Conservation (phyloP, 2,113 vertebrate genomes). For the Microcebus griseorufus region DNA sequence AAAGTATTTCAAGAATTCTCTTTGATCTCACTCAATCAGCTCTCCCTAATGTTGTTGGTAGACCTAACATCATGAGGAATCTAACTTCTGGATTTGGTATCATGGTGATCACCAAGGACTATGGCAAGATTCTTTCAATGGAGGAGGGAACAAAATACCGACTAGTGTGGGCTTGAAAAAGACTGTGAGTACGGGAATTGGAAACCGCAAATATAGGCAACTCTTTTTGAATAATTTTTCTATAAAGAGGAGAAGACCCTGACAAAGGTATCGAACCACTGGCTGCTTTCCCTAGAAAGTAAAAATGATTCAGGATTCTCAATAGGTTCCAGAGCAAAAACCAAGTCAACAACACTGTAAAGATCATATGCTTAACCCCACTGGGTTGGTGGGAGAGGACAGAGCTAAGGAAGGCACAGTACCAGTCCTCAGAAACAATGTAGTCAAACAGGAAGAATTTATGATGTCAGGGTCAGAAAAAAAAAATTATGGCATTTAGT, state of each 20-base stretch:
- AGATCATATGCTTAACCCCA: not conserved
- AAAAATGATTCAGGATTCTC: not conserved
- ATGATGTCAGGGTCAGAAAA: not conserved
- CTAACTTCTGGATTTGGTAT: not conserved
- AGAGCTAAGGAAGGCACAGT: not conserved
- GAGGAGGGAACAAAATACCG: not conserved
- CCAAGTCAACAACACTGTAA: not conserved
- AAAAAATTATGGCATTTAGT: not conserved
- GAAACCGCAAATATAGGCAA: not conserved
- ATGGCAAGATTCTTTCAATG: not conserved
- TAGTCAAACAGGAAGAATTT: not conserved
- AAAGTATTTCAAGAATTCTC: not conserved
- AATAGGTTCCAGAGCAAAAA: not conserved
- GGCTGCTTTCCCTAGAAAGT: not conserved
- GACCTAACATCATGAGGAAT: not conserved
- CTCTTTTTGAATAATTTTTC: not conserved
- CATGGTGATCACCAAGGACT: not conserved
- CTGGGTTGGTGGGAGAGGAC: not conserved
- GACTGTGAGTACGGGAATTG: not conserved
- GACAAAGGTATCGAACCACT: not conserved
- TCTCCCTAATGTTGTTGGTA: not conserved
- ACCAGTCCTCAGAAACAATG: not conserved
- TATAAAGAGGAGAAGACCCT: not conserved
- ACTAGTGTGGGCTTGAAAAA: not conserved
- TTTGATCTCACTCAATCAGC: no score